Conservation (phyloP, 2,113 vertebrate genomes). For the Colius striatus region DNA sequence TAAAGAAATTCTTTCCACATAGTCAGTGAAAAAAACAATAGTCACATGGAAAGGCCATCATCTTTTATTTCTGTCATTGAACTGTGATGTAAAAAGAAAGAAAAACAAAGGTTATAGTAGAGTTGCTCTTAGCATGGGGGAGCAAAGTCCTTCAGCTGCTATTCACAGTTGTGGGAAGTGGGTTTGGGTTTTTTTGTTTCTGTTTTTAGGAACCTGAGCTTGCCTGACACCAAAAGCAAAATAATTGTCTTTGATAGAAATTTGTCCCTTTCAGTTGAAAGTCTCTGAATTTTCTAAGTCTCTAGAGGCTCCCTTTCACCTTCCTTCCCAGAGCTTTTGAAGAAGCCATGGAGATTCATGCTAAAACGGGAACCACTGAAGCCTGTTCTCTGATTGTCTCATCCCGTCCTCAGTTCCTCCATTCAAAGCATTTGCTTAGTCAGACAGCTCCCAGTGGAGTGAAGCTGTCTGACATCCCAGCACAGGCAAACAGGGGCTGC, state of each 20-base stretch:
- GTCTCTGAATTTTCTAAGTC: slow-evolving; percentile 15
- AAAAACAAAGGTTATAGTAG: neutral
- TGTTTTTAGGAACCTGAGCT: neutral
- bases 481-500: fast-evolving
- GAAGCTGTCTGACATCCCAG: neutral
- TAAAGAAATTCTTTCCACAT: neutral
- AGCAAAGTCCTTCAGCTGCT: neutral
- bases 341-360: neutral
- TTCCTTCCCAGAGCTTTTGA: neutral
- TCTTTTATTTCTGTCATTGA: neutral
- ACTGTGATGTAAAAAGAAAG: neutral
- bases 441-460: neutral
- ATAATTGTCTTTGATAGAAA: neutral
- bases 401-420: neutral
- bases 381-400: neutral
- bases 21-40: neutral
- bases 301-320: neutral
- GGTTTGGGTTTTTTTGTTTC: neutral
- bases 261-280: neutral
- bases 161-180: neutral
- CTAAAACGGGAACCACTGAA: neutral
- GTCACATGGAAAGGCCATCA: neutral
- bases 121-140: neutral
- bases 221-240: neutral
- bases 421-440: neutral